These are phyloP conservation scores for Lottia scabra DNA, from an alignment of 2,888 invertebrate genomes.

Conservation along the genomic window DNA sequence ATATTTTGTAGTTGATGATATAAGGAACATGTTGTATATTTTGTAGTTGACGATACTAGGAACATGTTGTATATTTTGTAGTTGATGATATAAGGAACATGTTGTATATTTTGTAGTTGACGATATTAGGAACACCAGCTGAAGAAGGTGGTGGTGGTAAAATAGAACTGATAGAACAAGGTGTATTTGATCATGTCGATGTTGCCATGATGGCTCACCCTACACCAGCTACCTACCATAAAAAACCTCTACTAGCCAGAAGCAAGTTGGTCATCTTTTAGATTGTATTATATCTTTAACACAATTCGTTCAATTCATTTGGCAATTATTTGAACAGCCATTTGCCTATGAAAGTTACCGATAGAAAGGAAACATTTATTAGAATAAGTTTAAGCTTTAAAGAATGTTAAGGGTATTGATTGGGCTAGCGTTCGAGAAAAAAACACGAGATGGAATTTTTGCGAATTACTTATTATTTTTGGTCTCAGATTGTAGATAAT, in stretches of 20 bases:
- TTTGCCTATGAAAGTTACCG: neutral
- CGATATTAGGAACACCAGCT: conserved; percentile 58
- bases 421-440: too few relatives aligned
- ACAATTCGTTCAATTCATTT: too few relatives aligned
- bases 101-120: conserved; percentile 36
- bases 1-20: too few relatives aligned
- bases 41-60: conserved; percentile 55
- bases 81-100: conserved; percentile 26
- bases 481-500: too few relatives aligned
- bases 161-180: conserved; percentile 44
- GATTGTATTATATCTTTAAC: neutral
- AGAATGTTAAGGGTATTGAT: too few relatives aligned
- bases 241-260: neutral
- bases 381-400: too few relatives aligned
- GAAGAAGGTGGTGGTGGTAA: conserved; percentile 60
- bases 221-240: conserved; percentile 25
- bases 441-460: too few relatives aligned
- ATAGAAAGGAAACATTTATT: too few relatives aligned
- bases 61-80: conserved; percentile 31
- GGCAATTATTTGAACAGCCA: too few relatives aligned
- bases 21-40: neutral
- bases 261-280: neutral
- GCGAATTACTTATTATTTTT: too few relatives aligned
- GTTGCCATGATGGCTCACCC: conserved; percentile 60
- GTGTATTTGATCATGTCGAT: conserved; percentile 51